Conservation (phyloP, 2,888 invertebrate species). For the Deilephila porcellus region DNA sequence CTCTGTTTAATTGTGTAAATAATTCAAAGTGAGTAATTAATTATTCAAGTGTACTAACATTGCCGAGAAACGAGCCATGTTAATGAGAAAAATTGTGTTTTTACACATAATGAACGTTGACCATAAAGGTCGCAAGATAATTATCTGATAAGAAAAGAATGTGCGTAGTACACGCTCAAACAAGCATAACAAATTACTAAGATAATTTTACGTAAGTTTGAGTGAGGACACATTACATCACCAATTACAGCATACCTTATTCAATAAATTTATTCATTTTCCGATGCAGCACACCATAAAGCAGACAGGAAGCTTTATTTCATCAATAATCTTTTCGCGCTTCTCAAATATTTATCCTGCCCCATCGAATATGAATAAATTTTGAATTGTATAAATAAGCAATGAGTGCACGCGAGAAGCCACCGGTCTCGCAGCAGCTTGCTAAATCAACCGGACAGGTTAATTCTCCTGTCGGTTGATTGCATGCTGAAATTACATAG, state of each 20-base stretch:
- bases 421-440: background rate
- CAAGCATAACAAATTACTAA: background rate
- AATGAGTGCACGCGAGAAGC: conserved; percentile 13
- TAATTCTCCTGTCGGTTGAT: conserved; percentile 20
- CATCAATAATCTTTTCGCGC: background rate
- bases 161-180: conserved; percentile 7
- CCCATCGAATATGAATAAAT: background rate
- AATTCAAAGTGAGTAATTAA: conserved; percentile 50
- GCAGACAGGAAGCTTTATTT: background rate
- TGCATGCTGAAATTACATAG: conserved; percentile 28
- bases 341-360: conserved; percentile 2
- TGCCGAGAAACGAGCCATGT: background rate
- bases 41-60: conserved; percentile 35
- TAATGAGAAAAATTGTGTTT: conserved; percentile 12
- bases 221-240: background rate
- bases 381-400: conserved; percentile 7
- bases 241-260: background rate
- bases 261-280: background rate
- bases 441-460: conserved; percentile 25
- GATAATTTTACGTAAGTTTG: conserved; percentile 18
- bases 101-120: conserved; percentile 9
- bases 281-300: background rate
- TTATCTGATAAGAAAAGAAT: conserved; percentile 19
- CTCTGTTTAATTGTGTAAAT: conserved; percentile 51
- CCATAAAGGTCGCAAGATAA: conserved; percentile 10